Conservation (phyloP, 2,113 vertebrate genomes). For the Propithecus coquereli region DNA sequence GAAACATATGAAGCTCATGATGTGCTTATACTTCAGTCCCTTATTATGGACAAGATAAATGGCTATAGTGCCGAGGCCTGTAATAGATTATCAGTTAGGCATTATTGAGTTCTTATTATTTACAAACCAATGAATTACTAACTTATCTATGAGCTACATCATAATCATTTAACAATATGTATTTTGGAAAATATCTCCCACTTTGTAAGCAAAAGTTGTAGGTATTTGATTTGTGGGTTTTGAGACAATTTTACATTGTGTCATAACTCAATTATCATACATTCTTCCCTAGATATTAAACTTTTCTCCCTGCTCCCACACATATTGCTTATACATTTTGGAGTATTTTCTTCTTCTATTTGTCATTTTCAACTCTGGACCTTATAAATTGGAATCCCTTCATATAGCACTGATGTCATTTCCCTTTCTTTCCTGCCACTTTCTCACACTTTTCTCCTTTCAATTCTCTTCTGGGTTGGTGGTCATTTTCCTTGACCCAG, state of each 20-base stretch:
- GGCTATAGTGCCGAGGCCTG: not conserved
- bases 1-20: not conserved
- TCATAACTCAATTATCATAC: not conserved
- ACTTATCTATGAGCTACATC: not conserved
- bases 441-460: not conserved
- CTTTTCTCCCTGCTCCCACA: not conserved
- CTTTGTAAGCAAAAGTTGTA: not conserved
- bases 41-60: not conserved
- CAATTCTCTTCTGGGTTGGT: not conserved
- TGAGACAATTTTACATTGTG: not conserved
- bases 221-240: not conserved
- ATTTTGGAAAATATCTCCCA: not conserved
- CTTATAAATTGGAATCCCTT: not conserved
- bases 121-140: conserved; percentile 24
- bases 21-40: not conserved
- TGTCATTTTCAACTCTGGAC: not conserved
- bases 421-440: not conserved
- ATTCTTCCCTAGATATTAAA: not conserved
- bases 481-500: not conserved
- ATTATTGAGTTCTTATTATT: not conserved
- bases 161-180: not conserved
- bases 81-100: not conserved
- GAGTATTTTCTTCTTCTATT: conserved; percentile 7
- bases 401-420: not conserved
- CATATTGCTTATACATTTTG: not conserved